Conservation (phyloP, 1,140 invertebrate species). For the Drosophila sproati region DNA sequence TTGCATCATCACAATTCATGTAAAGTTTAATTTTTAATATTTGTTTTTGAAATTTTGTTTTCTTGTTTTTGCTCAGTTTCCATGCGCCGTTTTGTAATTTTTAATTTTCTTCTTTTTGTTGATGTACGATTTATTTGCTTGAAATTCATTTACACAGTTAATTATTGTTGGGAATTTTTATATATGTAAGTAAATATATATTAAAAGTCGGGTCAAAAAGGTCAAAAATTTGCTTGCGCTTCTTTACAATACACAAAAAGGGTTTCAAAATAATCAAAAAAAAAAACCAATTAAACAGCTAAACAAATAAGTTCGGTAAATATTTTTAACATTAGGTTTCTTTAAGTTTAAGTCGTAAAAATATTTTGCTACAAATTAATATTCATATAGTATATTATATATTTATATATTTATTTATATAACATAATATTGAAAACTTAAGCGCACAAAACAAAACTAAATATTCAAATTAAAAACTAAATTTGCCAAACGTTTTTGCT, state of each 20-base stretch:
- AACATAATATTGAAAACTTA: conserved; percentile 80
- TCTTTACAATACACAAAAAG: conserved; percentile 68
- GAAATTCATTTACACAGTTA: conserved; percentile 69
- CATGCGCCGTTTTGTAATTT: conserved; percentile 63
- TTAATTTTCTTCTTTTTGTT: conserved; percentile 21
- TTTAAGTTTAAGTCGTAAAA: conserved; percentile 67
- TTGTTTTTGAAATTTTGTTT: conserved; percentile 53
- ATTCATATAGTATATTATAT: conserved; percentile 69
- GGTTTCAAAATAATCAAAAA: conserved; percentile 12
- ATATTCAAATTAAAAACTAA: conserved; percentile 80
- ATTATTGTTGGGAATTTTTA: conserved; percentile 43
- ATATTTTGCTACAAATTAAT: conserved; percentile 81
- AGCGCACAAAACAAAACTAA: conserved; percentile 79
- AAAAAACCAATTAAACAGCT: conserved; percentile 73
- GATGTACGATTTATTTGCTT: conserved; percentile 30
- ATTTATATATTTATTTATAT: conserved; percentile 39
- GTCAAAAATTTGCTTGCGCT: conserved; percentile 57
- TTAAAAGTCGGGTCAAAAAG: conserved; percentile 36
- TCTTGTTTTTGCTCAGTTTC: conserved; percentile 70
- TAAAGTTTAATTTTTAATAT: conserved; percentile 59
- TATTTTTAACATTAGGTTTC: conserved; percentile 67
- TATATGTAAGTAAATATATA: conserved; percentile 27
- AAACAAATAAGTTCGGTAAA: conserved; percentile 73
- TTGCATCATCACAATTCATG: conserved; percentile 83
- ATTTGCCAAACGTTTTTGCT: conserved; percentile 84